phyloP scores from a whole-genome alignment of 2,888 invertebrate genomes.

The Hydropsyche betteni region DNA sequence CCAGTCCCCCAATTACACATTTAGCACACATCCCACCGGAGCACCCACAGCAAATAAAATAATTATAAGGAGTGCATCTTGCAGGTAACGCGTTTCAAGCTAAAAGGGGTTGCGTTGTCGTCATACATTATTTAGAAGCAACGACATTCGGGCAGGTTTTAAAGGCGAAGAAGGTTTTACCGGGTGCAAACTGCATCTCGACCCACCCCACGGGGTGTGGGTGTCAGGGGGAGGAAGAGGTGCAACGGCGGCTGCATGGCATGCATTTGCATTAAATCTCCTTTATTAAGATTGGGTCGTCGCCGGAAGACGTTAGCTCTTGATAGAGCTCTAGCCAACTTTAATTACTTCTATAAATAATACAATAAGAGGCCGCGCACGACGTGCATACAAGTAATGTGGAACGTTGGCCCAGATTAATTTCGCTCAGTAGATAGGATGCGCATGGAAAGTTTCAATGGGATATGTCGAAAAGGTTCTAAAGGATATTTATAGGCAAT shows the following conservation, averaged over 20 bases:
- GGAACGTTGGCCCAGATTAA: too few relatives aligned
- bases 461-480: too few relatives aligned
- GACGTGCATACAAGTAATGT: slow-evolving; percentile 2
- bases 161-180: slow-evolving; percentile 19
- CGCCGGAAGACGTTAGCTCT: slow-evolving; percentile 24
- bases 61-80: too few relatives aligned
- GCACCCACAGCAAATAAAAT: too few relatives aligned
- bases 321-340: slow-evolving; percentile 24
- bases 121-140: slow-evolving; percentile 27
- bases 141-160: slow-evolving; percentile 18
- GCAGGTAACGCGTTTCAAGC: too few relatives aligned
- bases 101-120: slow-evolving; percentile 8
- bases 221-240: not conserved
- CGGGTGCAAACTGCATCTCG: slow-evolving; percentile 11
- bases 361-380: not conserved
- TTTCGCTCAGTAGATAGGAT: too few relatives aligned
- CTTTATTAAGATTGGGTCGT: slow-evolving; percentile 41
- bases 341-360: slow-evolving; percentile 17
- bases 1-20: too few relatives aligned
- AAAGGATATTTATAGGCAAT: too few relatives aligned
- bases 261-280: slow-evolving; percentile 43
- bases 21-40: too few relatives aligned
- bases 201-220: too few relatives aligned
- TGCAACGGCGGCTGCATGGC: slow-evolving; percentile 1
- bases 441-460: too few relatives aligned